Base-by-base conservation (phyloP, 2,113 vertebrate species). In the Sinocyclocheilus maitianheensis region DNA sequence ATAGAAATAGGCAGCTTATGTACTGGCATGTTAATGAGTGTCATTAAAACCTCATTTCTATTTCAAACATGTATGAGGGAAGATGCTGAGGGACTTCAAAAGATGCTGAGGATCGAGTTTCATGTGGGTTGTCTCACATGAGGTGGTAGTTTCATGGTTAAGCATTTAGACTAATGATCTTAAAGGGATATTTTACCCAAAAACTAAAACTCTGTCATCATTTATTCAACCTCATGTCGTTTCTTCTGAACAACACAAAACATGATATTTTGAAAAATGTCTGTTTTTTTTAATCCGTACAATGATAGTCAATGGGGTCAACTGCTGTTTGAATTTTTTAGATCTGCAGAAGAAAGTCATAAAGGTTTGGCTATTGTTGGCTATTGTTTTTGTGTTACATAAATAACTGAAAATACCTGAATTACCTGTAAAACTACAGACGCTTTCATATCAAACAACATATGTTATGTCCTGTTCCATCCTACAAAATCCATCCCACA, bases 41-140 rank as follows among this genome's bases (percentile, higher is more conserved):
- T 77, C 74, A 77, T 77, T 77, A 77, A 77, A 77, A 77, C 16
- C 74, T 18, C 43, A 26, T 77, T 77, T 16, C 74, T 51, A 46
- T 75, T 48, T 48, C 40, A 53, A 77, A 77, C 40, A 51, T 75
- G 46, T 75, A 46, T 26, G n/a, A 77, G 46, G 16, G 46, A 26
- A 51, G 74, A 76, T 51, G 12, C 74, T 76, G 74, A 53, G 74
- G 43, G 74, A 77, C 46, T 48, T 77, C 71, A 74, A 74, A 74
- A 43, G 34, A n/a, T 43, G 65, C 65, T 40, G 37, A 26, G 43
- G 74, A 12, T 76, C 13, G 13, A 26, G 74, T 76, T 76, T 76
- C 43, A 16, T 14, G 34, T 30, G 65, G 65, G 65, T 69, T 69
- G n/a, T 51, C 74, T 26, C 74, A 76, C 20, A 26, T 16, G 13